Evolutionary conservation across 1,140 invertebrate species (phyloP), one percentile per base, ranked within the genome.

Genomic region (Caerostris extrusa): DNA sequence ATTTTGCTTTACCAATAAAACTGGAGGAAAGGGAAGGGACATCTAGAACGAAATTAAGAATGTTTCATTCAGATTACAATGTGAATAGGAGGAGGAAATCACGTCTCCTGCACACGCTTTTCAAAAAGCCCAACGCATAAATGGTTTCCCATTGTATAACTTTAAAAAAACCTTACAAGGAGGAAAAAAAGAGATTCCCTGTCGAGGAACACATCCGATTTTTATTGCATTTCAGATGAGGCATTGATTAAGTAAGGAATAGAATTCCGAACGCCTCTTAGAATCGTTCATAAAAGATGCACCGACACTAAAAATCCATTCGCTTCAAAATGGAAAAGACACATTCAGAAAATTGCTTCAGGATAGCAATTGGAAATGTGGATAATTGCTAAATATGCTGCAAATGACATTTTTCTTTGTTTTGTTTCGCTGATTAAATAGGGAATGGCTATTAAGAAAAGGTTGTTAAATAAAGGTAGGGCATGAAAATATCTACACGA

Each of bases 21-120:
- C 10, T 17, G 6, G 10, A 12, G 3, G 34, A 34, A 2, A 34
- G 34, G 2, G 34, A 34, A 1, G 34, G 34, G 2, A 34, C 71
- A 50, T 53, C 71, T 50, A 5, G 34, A 77, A 77, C 71, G 71
- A 77, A 77, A 77, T 77, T 77, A 77, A 77, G 71, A 12, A 77
- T 34, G 61, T 77, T 77, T 77, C 53, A 77, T 77, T 77, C 34
- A 77, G 53, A 53, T 53, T 53, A 10, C 34, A 8, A 64, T 64
- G 14, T 34, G 61, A 14, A 64, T 17, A 2, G 61, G 12, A 64
- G 61, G 61, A 34, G 34, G 34, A 64, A 64, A 17, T 64, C 61
- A 14, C 61, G 17, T 64, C 5, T 64, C 61, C 61, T 17, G 6
- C 61, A n/a, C 17, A 14, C 61, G 5, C 17, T 67, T 67, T 67